Base-by-base conservation (phyloP, 2,888 invertebrate genomes). In the Erebia aethiops region DNA sequence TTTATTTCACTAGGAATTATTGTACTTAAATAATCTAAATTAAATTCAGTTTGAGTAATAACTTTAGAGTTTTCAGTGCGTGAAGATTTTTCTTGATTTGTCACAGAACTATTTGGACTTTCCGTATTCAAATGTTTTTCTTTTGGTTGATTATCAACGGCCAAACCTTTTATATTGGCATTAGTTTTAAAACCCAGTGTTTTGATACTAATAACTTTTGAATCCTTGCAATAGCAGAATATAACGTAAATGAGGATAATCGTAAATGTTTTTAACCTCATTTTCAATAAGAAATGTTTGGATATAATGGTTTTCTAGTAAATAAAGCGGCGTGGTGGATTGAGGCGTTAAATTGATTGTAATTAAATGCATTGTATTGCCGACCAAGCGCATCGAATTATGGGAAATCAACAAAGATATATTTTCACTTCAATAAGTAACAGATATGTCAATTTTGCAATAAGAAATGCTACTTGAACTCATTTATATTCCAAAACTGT, bases 351-450 rank as follows among this genome's bases (percentile, higher is more conserved):
- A 72, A 71, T 73, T 54, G 51, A 71, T 35, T 63, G 70, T 71
- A 74, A 76, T 75, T 66, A 73, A 70, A 74, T 72, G 69, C 67
- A 75, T 72, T 74, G 73, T 69, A n/a, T 49, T 58, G 57, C 26
- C 49, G 62, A 65, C 43, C 54, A 67, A 65, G 69, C 72, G 74
- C 51, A 71, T 60, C 71, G 54, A 60, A 66, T 67, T 74, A 67
- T 69, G 73, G 58, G 56, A 65, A 75, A 75, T 74, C 64, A 67
- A 71, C 13, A 8, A 49, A 46, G 62, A 62, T 21, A 21, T 13
- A 9, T 51, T 14, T 43, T 16, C 7, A 26, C 9, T 14, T 41
- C 9, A 35, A 43, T 10, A 16, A 3, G 10, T 16, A 2, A 1
- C 21, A 60, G 60, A 60, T 41, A 9, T 16, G 16, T n/a, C 26